Evolutionary conservation across 2,797 vertebrate genomes (phyloP), one percentile per base, ranked within the genome.

Genomic region (Muraenolepis orangiensis): DNA sequence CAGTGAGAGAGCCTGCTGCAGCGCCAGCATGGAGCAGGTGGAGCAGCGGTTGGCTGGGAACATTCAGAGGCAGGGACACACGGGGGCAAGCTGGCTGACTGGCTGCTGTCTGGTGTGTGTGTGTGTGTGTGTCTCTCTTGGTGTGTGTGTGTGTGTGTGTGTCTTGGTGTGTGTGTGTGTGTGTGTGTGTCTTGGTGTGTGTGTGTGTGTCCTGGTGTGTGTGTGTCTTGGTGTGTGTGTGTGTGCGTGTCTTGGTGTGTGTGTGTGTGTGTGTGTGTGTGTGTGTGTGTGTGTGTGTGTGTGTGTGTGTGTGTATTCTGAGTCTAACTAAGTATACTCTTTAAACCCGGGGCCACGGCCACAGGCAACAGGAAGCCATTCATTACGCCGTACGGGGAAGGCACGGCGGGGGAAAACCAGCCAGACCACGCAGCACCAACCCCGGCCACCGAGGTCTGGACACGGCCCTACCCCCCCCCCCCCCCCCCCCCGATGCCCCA

Each of bases 321-420:
- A 85, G 90, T 89, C 83, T 79, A 82, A 85, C 90, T 91, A 94
- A 94, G 91, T 91, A 93, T 91, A 89, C 90, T 91, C 87, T 93
- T 93, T 92, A 92, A 88, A 89, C 66, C 82, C 87, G 77, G 87
- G 89, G 88, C 90, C 91, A 85, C 61, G 83, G 89, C 91, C 90
- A 89, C 91, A 93, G 85, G 87, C 89, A 90, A 90, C 87, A 92
- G 94, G 93, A 94, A 93, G 93, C 92, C 91, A 94, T 91, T 94
- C 92, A 94, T 94, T 94, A 93, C 82, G 74, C 85, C 75, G 82
- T 78, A 83, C 91, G 88, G 85, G 85, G 89, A 90, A 91, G 89
- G 89, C 87, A 91, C 91, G 87, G 81, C 88, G 88, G 91, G 90
- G 89, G 87, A 92, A 92, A 93, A 92, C 91, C 88, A 91, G 87